Percentiles rank a stretch among this genome's conserved stretches.
phyloP scores from a whole-genome alignment of 2,797 vertebrate genomes.

The Sebastes nivosus region DNA sequence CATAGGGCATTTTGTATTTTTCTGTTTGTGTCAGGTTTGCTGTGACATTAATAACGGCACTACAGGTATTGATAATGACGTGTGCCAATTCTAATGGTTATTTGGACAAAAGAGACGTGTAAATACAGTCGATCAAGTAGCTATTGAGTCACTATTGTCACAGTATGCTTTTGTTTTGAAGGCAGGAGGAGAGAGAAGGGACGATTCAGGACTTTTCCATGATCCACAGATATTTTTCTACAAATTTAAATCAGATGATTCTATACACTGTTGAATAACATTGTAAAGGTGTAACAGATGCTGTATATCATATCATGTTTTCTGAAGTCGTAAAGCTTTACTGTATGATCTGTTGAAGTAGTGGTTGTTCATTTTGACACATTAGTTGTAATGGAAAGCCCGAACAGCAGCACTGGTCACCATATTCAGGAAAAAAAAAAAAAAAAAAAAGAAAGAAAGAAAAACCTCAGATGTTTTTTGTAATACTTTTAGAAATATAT shows the following conservation, averaged over 20 bases:
- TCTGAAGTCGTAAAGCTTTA: conserved; percentile 81
- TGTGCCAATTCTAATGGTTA: conserved; percentile 75
- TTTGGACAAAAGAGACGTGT: conserved; percentile 72
- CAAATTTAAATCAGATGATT: conserved; percentile 85
- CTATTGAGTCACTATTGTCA: conserved; percentile 77
- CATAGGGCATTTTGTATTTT: conserved; percentile 82
- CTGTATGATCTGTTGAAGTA: conserved; percentile 81
- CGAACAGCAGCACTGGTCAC: conserved; percentile 81
- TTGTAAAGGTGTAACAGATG: conserved; percentile 85
- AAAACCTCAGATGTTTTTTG: conserved; percentile 83
- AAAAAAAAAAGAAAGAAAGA: conserved; percentile 34
- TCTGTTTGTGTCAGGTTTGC: conserved; percentile 80
- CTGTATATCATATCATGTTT: conserved; percentile 83
- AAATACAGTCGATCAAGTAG: conserved; percentile 78
- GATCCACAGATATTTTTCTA: conserved; percentile 87
- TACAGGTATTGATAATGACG: conserved; percentile 79
- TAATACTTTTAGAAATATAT: conserved; percentile 84
- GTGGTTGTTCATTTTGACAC: conserved; percentile 79
- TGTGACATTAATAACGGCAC: conserved; percentile 79
- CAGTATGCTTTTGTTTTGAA: conserved; percentile 77
- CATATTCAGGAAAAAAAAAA: conserved; percentile 78
- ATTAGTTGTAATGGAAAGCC: conserved; percentile 77
- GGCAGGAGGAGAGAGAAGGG: conserved; percentile 80
- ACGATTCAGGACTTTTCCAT: conserved; percentile 84
- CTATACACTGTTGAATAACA: conserved; percentile 85